Evolutionary conservation across 2,113 vertebrate species (phyloP).

Genomic region (Laticauda laticaudata): DNA sequence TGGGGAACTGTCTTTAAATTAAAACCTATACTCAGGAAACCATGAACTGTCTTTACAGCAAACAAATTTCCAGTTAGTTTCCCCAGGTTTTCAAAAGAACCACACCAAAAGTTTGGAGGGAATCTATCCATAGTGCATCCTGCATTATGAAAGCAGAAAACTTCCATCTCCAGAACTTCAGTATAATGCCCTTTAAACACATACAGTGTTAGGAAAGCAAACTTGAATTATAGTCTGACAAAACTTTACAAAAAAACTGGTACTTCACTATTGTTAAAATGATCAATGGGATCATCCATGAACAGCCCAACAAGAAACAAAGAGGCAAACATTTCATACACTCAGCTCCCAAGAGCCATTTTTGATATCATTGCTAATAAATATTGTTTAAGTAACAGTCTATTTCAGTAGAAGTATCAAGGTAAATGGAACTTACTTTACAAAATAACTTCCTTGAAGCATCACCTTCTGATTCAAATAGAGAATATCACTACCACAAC

Average conservation of each 20-base stretch:
- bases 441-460: neutral
- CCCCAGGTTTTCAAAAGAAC: slow-evolving; percentile 16
- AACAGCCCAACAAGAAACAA: slow-evolving; percentile 22
- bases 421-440: slow-evolving; percentile 25
- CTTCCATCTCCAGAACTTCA: slow-evolving; percentile 10
- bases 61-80: slow-evolving; percentile 6
- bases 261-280: slow-evolving; percentile 43
- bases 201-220: slow-evolving; percentile 53
- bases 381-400: slow-evolving; percentile 27
- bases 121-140: neutral
- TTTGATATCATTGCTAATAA: slow-evolving; percentile 35
- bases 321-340: slow-evolving; percentile 32
- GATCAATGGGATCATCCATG: slow-evolving; percentile 42
- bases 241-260: slow-evolving; percentile 43
- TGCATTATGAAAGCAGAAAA: neutral
- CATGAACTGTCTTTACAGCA: neutral
- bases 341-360: slow-evolving; percentile 22
- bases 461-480: neutral
- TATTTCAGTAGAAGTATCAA: neutral
- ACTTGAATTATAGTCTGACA: slow-evolving; percentile 57
- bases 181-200: slow-evolving; percentile 40
- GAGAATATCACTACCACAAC: neutral
- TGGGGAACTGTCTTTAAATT: neutral
- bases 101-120: neutral
- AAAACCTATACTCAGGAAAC: neutral